Evolutionary conservation across 2,113 vertebrate genomes (phyloP).

Genomic region (Clarias magur): DNA sequence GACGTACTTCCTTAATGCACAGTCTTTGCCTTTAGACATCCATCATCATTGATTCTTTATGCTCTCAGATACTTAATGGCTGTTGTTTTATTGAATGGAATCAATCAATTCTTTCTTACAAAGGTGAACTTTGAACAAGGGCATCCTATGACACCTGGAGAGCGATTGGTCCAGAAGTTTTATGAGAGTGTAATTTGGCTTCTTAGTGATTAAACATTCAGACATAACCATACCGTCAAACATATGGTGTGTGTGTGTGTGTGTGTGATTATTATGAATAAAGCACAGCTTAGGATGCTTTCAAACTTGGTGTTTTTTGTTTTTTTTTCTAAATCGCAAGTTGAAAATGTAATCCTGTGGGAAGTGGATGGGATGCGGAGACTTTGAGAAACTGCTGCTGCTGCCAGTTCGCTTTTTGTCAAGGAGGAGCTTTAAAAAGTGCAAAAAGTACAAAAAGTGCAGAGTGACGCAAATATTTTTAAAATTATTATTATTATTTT

Average conservation of each 20-base stretch:
- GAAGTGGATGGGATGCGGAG: not conserved
- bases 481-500: not conserved
- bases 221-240: not conserved
- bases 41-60: constrained; percentile 53
- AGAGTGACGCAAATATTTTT: not conserved
- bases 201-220: not conserved
- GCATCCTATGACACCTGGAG: not conserved
- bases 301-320: not conserved
- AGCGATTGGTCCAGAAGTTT: not conserved
- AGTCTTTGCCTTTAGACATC: constrained; percentile 42
- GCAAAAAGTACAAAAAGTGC: not conserved
- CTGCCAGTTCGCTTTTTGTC: not conserved
- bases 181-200: not conserved
- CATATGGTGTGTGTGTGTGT: not conserved
- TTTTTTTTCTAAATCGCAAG: not conserved
- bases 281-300: not conserved
- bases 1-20: constrained; percentile 50
- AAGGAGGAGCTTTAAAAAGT: not conserved
- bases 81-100: constrained; percentile 52
- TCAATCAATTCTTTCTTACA: constrained; percentile 47
- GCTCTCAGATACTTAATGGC: constrained; percentile 45
- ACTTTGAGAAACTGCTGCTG: not conserved
- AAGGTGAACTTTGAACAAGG: constrained; percentile 46
- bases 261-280: not conserved
- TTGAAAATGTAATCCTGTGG: not conserved